Conservation (phyloP, 2,888 invertebrate species). For the Taenaris catops region DNA sequence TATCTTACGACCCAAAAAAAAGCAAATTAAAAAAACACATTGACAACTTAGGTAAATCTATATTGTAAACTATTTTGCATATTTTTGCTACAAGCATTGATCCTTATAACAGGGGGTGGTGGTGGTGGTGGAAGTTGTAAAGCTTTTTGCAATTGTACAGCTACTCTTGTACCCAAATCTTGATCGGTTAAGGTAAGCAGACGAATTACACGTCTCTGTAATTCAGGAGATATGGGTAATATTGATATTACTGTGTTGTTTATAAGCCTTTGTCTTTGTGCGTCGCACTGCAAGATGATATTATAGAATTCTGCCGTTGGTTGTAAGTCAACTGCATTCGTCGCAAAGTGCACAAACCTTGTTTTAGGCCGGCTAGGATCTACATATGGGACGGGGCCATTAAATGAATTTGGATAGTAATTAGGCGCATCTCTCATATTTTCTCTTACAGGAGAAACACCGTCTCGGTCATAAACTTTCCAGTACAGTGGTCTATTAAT, state of each 20-base stretch:
- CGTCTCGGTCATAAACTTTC: not conserved
- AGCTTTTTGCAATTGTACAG: not conserved
- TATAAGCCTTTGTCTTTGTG: not conserved
- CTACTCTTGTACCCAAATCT: not conserved
- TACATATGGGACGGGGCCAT: not conserved
- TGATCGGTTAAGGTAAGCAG: not conserved
- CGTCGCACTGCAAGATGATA: not conserved
- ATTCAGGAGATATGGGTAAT: not conserved
- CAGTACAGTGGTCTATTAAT: not conserved
- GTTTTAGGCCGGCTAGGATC: not conserved
- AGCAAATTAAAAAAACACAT: too few species aligned
- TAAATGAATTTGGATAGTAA: not conserved
- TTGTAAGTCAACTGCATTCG: not conserved
- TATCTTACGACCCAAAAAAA: too few species aligned
- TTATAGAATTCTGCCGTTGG: not conserved
- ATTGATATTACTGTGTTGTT: too few species aligned
- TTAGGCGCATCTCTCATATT: not conserved
- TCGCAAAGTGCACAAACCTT: not conserved
- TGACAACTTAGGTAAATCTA: too few species aligned
- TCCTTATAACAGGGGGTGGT: not conserved
- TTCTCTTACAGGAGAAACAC: not conserved
- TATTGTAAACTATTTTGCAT: too few species aligned
- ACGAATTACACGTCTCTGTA: not conserved
- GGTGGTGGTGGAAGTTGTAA: not conserved
- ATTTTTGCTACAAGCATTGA: too few species aligned